Percentiles rank a stretch among this genome's conserved stretches.
phyloP scores from a whole-genome alignment of 2,888 invertebrate genomes.

The Tetragnatha montana region DNA sequence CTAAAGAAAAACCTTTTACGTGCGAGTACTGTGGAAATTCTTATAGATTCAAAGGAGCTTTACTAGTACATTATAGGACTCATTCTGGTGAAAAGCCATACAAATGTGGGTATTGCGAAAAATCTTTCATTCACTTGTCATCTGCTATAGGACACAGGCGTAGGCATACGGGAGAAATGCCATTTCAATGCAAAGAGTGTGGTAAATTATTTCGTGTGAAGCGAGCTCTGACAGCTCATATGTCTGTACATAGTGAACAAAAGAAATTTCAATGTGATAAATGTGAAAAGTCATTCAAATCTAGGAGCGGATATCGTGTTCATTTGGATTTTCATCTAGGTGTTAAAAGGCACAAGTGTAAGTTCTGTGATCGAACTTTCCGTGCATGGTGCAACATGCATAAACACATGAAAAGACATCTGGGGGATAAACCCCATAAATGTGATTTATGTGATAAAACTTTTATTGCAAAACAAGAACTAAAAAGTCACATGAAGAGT shows the following conservation, averaged over 20 bases:
- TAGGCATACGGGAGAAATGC: slow-evolving; percentile 73
- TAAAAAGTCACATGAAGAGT: slow-evolving; percentile 72
- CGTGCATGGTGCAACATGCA: slow-evolving; percentile 72
- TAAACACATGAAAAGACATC: slow-evolving; percentile 71
- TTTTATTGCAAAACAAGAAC: slow-evolving; percentile 72
- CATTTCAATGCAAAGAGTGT: slow-evolving; percentile 73
- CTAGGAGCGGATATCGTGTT: slow-evolving; percentile 68
- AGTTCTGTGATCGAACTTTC: slow-evolving; percentile 69
- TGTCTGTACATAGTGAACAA: slow-evolving; percentile 67
- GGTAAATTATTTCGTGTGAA: slow-evolving; percentile 73
- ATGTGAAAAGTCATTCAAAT: slow-evolving; percentile 70
- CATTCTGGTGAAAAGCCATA: slow-evolving; percentile 71
- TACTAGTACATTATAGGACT: slow-evolving; percentile 68
- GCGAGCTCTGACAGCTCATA: slow-evolving; percentile 72
- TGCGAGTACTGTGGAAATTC: slow-evolving; percentile 74
- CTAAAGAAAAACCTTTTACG: slow-evolving; percentile 73
- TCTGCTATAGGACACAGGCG: slow-evolving; percentile 68
- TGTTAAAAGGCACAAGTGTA: slow-evolving; percentile 68
- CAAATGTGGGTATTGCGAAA: slow-evolving; percentile 70
- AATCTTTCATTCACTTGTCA: slow-evolving; percentile 68
- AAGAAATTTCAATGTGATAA: slow-evolving; percentile 70
- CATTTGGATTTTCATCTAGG: slow-evolving; percentile 72
- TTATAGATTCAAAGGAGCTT: slow-evolving; percentile 73
- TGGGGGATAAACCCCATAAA: slow-evolving; percentile 71
- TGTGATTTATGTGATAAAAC: slow-evolving; percentile 72